Conservation (phyloP, 1,140 invertebrate genomes). For the Dendrolimus kikuchii region DNA sequence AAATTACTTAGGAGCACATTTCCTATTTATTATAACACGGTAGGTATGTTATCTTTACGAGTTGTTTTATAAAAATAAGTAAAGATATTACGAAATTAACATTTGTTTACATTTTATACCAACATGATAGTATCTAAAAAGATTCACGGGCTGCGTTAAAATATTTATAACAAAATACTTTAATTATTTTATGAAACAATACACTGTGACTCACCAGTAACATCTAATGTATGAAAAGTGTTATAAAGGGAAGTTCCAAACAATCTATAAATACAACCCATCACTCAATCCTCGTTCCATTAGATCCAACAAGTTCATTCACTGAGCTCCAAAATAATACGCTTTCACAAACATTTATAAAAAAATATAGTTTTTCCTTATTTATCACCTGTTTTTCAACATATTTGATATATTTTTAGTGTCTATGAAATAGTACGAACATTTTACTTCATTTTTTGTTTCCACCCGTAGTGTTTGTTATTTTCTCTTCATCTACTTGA, state of each 20-base stretch:
- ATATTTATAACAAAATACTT: too few species aligned
- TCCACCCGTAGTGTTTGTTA: constrained; percentile 23
- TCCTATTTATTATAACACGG: too few species aligned
- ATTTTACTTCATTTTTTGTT: constrained; percentile 37
- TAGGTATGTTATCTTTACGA: too few species aligned
- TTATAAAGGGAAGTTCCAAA: constrained; percentile 9
- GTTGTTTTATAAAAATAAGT: too few species aligned
- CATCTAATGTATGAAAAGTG: constrained; percentile 5
- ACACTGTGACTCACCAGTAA: constrained; percentile 13
- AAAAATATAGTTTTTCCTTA: constrained; percentile 11
- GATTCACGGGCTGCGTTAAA: too few species aligned
- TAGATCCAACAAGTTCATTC: constrained; percentile 2
- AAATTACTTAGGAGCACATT: too few species aligned
- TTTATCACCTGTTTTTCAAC: constrained; percentile 53
- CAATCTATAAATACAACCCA: constrained; percentile 10
- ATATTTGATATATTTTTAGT: constrained; percentile 40
- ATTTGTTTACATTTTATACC: too few species aligned
- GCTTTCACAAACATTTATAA: constrained; percentile 11
- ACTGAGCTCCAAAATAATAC: constrained; percentile 13
- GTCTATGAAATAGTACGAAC: constrained; percentile 27
- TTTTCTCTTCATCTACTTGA: constrained; percentile 39
- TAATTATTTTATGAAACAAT: background rate
- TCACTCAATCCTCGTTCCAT: constrained; percentile 13
- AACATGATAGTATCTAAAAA: too few species aligned
- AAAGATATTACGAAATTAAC: too few species aligned